Evolutionary conservation across 2,888 invertebrate genomes (phyloP).

Genomic region (Brachylomia viminalis): DNA sequence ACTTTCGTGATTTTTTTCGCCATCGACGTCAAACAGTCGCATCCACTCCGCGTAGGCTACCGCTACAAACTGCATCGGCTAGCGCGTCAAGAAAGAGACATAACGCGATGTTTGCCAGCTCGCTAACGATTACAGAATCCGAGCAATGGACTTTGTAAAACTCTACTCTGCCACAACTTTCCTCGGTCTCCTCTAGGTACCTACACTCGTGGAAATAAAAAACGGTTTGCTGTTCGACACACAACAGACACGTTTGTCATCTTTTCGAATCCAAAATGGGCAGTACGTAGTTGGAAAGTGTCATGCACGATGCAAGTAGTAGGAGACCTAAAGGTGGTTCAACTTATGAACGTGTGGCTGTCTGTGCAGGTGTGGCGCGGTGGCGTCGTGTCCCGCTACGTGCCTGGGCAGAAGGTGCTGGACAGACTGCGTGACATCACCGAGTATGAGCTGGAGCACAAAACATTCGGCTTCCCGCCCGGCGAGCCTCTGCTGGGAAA

Average conservation of each 20-base stretch:
- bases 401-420: constrained; percentile 86
- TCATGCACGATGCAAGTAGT: background rate
- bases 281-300: background rate
- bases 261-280: background rate
- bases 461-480: constrained; percentile 90
- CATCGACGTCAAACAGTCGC: too few species aligned
- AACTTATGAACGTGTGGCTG: background rate
- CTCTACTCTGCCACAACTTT: too few species aligned
- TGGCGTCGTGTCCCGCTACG: constrained; percentile 88
- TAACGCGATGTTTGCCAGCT: too few species aligned
- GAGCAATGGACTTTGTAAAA: too few species aligned
- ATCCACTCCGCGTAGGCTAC: too few species aligned
- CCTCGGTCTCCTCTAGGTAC: too few species aligned
- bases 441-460: constrained; percentile 81
- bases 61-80: too few species aligned
- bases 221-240: background rate
- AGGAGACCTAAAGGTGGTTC: background rate
- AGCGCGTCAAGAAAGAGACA: too few species aligned
- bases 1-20: too few species aligned
- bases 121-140: too few species aligned
- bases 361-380: constrained; percentile 84
- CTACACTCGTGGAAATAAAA: background rate
- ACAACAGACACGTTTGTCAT: background rate
- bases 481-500: constrained; percentile 91
- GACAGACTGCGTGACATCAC: constrained; percentile 84